Conservation (phyloP, 2,888 invertebrate species). For the Iselma pallidipennis region DNA sequence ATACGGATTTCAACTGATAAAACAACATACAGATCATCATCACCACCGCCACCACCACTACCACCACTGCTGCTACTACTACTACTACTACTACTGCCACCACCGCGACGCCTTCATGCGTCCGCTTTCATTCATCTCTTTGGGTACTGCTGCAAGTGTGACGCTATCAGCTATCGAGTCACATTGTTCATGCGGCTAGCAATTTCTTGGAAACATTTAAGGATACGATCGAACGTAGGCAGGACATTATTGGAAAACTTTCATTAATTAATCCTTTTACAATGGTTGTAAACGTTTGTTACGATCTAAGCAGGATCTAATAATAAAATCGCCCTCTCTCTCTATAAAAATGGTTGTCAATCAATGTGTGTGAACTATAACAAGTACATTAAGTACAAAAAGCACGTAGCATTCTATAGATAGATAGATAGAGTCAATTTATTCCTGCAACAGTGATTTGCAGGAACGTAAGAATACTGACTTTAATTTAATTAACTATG, state of each 20-base stretch:
- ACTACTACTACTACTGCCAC: neutral
- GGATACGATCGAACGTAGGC: neutral
- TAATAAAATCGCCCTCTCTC: too few species aligned
- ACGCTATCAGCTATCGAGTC: neutral
- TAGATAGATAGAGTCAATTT: too few species aligned
- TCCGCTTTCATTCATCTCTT: conserved; percentile 1
- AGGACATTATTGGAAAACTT: neutral
- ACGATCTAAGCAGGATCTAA: too few species aligned
- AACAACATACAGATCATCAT: neutral
- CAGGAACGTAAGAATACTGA: too few species aligned
- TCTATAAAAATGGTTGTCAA: too few species aligned
- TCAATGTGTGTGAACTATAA: too few species aligned
- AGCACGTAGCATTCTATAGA: too few species aligned
- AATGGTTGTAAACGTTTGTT: too few species aligned
- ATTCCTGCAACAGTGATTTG: too few species aligned
- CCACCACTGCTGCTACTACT: neutral
- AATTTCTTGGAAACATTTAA: neutral
- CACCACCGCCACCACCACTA: neutral
- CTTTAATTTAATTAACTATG: too few species aligned
- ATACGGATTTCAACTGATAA: neutral
- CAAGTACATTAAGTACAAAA: too few species aligned
- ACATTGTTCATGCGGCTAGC: neutral
- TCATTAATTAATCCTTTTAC: neutral
- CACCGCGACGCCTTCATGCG: neutral
- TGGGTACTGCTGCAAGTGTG: neutral